These are phyloP conservation scores for Leiothrix lutea DNA, from an alignment of 2,113 vertebrate species.

Conservation along the genomic window DNA sequence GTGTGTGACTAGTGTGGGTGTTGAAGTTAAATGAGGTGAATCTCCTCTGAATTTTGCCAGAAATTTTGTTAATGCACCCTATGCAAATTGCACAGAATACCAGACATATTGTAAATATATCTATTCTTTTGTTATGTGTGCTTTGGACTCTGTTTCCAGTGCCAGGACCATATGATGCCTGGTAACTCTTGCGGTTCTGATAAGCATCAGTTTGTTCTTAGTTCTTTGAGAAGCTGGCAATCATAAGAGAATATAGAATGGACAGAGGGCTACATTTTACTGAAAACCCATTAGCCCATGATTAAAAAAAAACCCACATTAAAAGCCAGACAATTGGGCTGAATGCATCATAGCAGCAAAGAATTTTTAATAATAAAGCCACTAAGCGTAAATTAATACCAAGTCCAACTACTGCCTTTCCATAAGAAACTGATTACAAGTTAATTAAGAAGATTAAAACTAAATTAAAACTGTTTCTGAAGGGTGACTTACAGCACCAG, in stretches of 20 bases:
- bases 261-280: background rate
- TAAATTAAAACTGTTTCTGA: conserved; percentile 26
- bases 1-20: background rate
- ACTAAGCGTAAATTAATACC: background rate
- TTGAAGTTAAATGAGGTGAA: conserved; percentile 20
- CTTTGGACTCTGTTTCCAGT: background rate
- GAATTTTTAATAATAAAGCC: conserved; percentile 11
- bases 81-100: background rate
- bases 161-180: background rate
- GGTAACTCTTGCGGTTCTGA: background rate
- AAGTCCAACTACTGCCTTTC: background rate
- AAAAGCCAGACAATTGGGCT: background rate
- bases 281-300: background rate
- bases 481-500: background rate
- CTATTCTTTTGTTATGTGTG: background rate
- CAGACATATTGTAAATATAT: background rate
- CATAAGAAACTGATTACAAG: conserved; percentile 11
- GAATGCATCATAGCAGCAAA: background rate
- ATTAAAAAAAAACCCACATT: background rate
- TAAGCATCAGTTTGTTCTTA: background rate
- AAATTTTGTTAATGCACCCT: background rate
- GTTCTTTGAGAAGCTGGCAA: background rate
- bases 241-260: background rate
- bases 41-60: background rate
- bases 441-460: conserved; percentile 37